These are phyloP conservation scores for Xestobium rufovillosum DNA, from an alignment of 2,888 invertebrate genomes.

Conservation along the genomic window DNA sequence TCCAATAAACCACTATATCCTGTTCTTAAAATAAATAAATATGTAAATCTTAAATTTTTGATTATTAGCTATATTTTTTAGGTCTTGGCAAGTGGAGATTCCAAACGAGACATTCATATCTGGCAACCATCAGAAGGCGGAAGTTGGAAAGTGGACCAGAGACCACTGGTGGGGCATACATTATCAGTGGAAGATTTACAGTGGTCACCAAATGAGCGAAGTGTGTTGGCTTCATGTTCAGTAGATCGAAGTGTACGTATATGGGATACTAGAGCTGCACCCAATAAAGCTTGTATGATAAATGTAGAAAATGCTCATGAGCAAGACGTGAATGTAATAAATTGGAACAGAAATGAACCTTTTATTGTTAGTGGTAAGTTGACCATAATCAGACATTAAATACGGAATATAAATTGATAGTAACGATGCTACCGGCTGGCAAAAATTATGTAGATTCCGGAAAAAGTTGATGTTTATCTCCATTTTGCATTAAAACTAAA, in stretches of 20 bases:
- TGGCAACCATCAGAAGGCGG: slow-evolving; percentile 79
- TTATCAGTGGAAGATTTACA: slow-evolving; percentile 96
- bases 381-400: too few relatives aligned
- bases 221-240: slow-evolving; percentile 84
- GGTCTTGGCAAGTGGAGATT: slow-evolving; percentile 91
- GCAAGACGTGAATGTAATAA: slow-evolving; percentile 93
- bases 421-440: too few relatives aligned
- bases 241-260: slow-evolving; percentile 86
- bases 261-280: slow-evolving; percentile 88
- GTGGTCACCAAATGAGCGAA: slow-evolving; percentile 94
- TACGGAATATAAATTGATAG: too few relatives aligned
- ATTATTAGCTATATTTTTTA: too few relatives aligned
- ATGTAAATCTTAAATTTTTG: too few relatives aligned
- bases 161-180: slow-evolving; percentile 80
- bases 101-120: slow-evolving; percentile 84
- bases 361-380: slow-evolving; percentile 74
- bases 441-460: too few relatives aligned
- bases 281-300: slow-evolving; percentile 86
- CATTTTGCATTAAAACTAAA: too few relatives aligned
- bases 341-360: slow-evolving; percentile 90
- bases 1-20: too few relatives aligned
- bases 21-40: too few relatives aligned
- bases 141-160: slow-evolving; percentile 85
- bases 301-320: slow-evolving; percentile 79
- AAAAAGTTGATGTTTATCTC: too few relatives aligned